Conservation (phyloP, 2,797 vertebrate species). For the Linurgus olivaceus region DNA sequence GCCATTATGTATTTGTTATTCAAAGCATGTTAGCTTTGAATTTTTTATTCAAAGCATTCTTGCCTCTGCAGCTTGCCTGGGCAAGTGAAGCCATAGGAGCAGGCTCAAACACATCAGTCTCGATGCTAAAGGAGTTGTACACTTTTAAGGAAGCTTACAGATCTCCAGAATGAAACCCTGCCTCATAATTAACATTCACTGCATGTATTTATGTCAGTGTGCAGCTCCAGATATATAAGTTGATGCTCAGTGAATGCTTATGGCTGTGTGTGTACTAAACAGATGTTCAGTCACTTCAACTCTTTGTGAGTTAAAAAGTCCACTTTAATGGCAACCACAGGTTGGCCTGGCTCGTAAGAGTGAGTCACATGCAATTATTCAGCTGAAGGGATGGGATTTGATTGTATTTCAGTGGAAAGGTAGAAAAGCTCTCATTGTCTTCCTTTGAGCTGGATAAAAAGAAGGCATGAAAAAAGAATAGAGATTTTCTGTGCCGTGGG, state of each 20-base stretch:
- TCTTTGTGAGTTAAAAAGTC: not conserved
- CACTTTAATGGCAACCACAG: not conserved
- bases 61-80: not conserved
- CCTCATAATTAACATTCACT: not conserved
- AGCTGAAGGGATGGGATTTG: not conserved
- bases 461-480: not conserved
- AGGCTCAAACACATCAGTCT: conserved; percentile 19
- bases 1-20: conserved; percentile 31
- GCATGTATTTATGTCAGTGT: not conserved
- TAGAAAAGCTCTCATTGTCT: not conserved
- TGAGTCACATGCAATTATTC: not conserved
- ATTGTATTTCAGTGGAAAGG: not conserved
- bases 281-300: not conserved
- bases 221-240: not conserved
- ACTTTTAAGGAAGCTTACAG: conserved; percentile 9
- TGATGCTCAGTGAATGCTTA: not conserved
- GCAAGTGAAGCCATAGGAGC: not conserved
- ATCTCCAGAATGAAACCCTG: not conserved
- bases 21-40: not conserved
- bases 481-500: not conserved
- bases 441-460: not conserved
- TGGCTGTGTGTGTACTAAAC: not conserved
- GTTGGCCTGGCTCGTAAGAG: not conserved
- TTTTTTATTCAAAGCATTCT: conserved; percentile 39
- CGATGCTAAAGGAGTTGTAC: not conserved